Conservation (phyloP, 2,797 vertebrate species). For the Amblyopsis hoosieri region DNA sequence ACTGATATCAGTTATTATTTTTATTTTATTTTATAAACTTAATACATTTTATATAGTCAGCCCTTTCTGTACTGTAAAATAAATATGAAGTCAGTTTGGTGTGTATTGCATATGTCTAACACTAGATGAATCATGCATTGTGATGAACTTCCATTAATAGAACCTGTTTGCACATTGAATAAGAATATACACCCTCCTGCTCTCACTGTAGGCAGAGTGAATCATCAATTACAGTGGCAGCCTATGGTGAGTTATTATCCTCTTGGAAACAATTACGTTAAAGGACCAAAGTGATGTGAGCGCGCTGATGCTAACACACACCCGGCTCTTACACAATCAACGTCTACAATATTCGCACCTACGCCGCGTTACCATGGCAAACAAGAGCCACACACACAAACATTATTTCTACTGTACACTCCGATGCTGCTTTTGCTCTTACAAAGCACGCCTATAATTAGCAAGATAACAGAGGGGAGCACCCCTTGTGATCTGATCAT, state of each 20-base stretch:
- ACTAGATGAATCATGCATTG: conserved; percentile 46
- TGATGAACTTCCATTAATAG: conserved; percentile 62
- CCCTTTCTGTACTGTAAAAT: conserved; percentile 12
- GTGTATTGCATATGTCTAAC: background rate
- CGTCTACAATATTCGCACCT: conserved; percentile 20
- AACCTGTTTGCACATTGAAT: conserved; percentile 45
- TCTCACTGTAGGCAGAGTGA: conserved; percentile 53
- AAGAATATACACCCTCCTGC: conserved; percentile 49
- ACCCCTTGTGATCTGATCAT: conserved; percentile 74
- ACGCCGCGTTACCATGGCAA: conserved; percentile 29
- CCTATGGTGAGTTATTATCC: conserved; percentile 53
- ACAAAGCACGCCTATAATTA: conserved; percentile 70
- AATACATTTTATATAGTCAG: too few species aligned
- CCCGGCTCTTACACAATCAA: conserved; percentile 16
- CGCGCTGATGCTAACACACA: conserved; percentile 17
- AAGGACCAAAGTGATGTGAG: conserved; percentile 41
- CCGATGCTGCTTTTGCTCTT: conserved; percentile 28
- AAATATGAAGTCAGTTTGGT: conserved; percentile 3
- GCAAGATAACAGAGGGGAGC: conserved; percentile 65
- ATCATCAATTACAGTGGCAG: conserved; percentile 54
- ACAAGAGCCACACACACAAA: background rate
- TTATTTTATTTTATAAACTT: too few species aligned
- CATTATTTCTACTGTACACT: conserved; percentile 15
- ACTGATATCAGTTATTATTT: too few species aligned
- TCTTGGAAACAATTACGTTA: conserved; percentile 52